phyloP scores from a whole-genome alignment of 2,113 vertebrate genomes.

The Archilochus colubris region DNA sequence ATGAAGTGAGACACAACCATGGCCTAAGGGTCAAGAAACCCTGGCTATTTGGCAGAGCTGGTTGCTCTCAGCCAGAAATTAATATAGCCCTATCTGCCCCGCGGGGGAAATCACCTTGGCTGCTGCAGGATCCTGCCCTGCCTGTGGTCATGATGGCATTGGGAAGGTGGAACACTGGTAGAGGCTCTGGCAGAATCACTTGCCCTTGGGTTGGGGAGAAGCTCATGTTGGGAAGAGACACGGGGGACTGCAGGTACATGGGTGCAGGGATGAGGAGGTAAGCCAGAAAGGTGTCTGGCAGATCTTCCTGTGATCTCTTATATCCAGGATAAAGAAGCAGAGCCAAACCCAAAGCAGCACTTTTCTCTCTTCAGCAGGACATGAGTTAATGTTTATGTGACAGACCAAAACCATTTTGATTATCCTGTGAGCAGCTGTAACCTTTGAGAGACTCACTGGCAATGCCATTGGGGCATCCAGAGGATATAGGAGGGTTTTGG shows the following conservation, averaged over 20 bases:
- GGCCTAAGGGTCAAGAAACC: not conserved
- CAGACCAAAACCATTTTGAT: not conserved
- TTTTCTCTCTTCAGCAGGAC: not conserved
- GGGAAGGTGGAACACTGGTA: not conserved
- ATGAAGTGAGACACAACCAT: not conserved
- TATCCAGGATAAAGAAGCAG: not conserved
- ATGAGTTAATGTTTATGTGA: not conserved
- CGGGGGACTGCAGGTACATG: not conserved
- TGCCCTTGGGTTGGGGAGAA: fast-evolving
- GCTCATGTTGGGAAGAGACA: not conserved
- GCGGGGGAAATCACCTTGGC: fast-evolving
- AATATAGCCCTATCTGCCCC: fast-evolving
- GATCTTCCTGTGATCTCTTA: not conserved
- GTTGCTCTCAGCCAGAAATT: not conserved
- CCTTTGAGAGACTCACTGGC: not conserved
- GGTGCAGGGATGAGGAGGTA: not conserved
- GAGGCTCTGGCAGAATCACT: not conserved
- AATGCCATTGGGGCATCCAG: not conserved
- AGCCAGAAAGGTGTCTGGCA: not conserved
- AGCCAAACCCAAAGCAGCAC: not conserved
- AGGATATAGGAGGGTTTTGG: not conserved
- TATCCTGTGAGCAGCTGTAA: not conserved
- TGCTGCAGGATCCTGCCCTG: not conserved
- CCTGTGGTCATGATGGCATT: not conserved
- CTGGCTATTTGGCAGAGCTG: not conserved